Evolutionary conservation across 1,140 invertebrate genomes (phyloP).

Genomic region (Aphis craccivora): DNA sequence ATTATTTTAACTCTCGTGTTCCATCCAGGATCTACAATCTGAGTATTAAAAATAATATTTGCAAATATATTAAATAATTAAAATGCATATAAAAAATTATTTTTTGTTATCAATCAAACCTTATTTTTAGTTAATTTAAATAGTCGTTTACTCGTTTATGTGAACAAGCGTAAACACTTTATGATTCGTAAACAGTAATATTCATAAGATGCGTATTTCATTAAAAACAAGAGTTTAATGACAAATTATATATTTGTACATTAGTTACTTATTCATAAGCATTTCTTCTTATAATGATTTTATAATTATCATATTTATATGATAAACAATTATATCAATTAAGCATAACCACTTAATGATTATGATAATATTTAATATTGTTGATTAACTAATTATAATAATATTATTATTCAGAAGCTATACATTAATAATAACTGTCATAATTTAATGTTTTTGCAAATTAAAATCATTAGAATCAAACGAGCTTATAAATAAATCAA

Average conservation of each 20-base stretch:
- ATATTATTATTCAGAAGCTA: background rate
- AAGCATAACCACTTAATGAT: background rate
- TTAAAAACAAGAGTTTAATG: background rate
- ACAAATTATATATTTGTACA: background rate
- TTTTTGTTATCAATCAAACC: background rate
- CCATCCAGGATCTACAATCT: background rate
- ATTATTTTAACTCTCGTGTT: background rate
- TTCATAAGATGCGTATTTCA: background rate
- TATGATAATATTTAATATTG: too few relatives aligned
- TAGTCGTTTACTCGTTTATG: background rate
- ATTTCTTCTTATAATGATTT: background rate
- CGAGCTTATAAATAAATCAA: background rate
- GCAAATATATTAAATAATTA: background rate
- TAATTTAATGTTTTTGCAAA: background rate
- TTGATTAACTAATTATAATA: background rate
- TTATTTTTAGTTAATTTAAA: background rate
- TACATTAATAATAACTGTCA: background rate
- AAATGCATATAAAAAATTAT: background rate
- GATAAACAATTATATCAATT: background rate
- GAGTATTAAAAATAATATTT: background rate
- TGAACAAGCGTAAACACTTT: background rate
- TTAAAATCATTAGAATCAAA: background rate
- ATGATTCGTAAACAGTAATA: background rate
- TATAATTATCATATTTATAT: background rate
- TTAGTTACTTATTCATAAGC: background rate